Evolutionary conservation across 2,113 vertebrate genomes (phyloP), one percentile per base, ranked within the genome.

Genomic region (Macrotis lagotis): DNA sequence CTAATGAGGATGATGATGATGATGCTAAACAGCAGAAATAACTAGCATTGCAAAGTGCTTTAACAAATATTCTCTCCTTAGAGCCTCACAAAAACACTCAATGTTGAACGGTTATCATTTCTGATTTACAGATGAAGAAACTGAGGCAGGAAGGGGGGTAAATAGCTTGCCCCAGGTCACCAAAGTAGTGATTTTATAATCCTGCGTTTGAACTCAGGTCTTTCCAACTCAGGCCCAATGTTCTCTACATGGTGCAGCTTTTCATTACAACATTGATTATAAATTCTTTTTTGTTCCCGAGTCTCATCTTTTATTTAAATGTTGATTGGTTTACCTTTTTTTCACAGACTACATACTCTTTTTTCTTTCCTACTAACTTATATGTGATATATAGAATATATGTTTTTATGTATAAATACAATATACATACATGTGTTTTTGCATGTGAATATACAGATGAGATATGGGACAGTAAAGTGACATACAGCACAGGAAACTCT

Each of bases 121-220:
- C 25, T 59, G 11, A 51, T 91, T 74, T 47, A 88, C 91, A 93
- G 26, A 88, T 74, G 31, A 91, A 49, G 93, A 94, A 94, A 88
- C 14, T 92, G 25, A 91, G 25, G 74, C 25, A 51, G 25, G 51
- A 1, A 25, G 22, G n/a, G 47, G 19, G 88, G 5, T 59, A 50
- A 93, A 2, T 91, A 90, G 88, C 92, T 94, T 94, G 4, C 12
- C n/a, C 37, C 93, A 25, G 88, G 2, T 90, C 50, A 50, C 2
- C 47, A 14, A 50, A 37, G 11, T 51, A 95, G 50, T 48, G 89
- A 95, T 31, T 92, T 89, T 31, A 37, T 59, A 59, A 59, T 59
- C 2, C 28, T 28, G 10, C 4, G 14, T 59, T 59, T 59, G 55
- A 59, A 31, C 28, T 59, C 11, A 59, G 55, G 11, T 59, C 28